A percentile compares a stretch with the other conserved stretches of the same genome.
These are phyloP conservation scores for Choloepus didactylus DNA, from an alignment of 2,797 vertebrate genomes.

Conservation along the genomic window DNA sequence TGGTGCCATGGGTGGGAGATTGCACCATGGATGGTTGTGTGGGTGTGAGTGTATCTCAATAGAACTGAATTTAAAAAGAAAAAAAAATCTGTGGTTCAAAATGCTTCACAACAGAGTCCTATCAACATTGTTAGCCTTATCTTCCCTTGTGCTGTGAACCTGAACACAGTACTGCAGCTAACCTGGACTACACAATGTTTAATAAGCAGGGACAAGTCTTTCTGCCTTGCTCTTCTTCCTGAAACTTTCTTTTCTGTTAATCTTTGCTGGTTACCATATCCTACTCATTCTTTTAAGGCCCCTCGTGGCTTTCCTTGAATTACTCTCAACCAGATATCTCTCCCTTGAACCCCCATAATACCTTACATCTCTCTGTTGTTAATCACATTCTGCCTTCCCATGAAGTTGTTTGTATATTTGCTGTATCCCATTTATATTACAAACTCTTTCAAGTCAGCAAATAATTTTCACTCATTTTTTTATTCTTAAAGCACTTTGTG, in stretches of 20 bases:
- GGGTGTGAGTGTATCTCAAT: no score
- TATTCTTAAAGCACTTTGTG: background rate
- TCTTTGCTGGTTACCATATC: background rate
- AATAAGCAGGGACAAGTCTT: no score
- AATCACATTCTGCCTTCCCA: background rate
- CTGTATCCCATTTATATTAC: background rate
- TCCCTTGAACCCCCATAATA: background rate
- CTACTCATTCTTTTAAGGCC: background rate
- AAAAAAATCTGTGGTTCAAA: no score
- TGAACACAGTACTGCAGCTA: no score
- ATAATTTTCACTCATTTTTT: conserved; percentile 1
- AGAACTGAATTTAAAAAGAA: no score
- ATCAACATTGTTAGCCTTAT: no score
- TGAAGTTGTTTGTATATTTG: background rate
- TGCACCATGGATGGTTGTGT: no score
- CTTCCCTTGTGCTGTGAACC: no score
- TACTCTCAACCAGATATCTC: background rate
- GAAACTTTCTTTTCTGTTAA: background rate
- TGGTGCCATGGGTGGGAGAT: no score
- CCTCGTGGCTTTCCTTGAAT: background rate
- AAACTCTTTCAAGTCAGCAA: background rate
- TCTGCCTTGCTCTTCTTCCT: background rate
- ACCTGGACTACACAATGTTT: no score
- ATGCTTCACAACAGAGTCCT: no score
- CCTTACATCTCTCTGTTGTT: background rate